A percentile compares a stretch with the other conserved stretches of the same genome.
These are phyloP conservation scores for Marmota monax DNA, from an alignment of 2,113 vertebrate genomes.

Conservation along the genomic window DNA sequence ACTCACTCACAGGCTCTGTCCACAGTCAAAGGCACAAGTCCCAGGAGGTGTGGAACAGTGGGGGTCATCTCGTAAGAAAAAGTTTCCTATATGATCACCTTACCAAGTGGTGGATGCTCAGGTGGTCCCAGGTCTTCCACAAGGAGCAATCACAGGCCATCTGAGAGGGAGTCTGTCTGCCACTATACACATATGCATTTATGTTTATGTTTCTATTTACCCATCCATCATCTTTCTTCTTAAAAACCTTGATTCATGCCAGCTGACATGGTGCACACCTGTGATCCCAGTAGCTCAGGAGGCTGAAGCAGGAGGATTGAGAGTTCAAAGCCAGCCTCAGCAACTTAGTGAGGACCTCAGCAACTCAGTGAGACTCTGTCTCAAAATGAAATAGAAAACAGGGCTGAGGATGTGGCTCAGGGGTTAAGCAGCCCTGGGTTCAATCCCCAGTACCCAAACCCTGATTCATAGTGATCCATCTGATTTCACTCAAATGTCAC, in stretches of 20 bases:
- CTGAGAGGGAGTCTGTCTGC: not conserved
- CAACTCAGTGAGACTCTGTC: no score
- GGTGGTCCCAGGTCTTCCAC: not conserved
- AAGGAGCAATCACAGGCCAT: not conserved
- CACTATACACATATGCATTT: rapidly evolving
- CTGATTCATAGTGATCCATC: not conserved
- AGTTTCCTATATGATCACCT: not conserved
- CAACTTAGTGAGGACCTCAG: no score
- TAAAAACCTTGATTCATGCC: not conserved
- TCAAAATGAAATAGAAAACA: no score
- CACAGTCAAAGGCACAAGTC: not conserved
- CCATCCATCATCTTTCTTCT: not conserved
- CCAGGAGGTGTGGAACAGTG: not conserved
- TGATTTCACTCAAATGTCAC: not conserved
- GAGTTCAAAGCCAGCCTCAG: no score
- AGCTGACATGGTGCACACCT: no score
- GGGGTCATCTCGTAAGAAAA: not conserved
- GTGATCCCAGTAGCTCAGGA: no score
- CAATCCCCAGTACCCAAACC: no score
- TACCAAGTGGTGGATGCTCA: not conserved
- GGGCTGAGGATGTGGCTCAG: no score
- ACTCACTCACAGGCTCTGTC: not conserved
- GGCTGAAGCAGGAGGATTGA: no score
- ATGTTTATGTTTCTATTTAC: not conserved
- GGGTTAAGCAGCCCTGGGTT: no score